These are phyloP conservation scores for chimpanzee (Pan troglodytes) DNA, from an alignment of 2,113 vertebrate genomes.

Conservation along the genomic window DNA sequence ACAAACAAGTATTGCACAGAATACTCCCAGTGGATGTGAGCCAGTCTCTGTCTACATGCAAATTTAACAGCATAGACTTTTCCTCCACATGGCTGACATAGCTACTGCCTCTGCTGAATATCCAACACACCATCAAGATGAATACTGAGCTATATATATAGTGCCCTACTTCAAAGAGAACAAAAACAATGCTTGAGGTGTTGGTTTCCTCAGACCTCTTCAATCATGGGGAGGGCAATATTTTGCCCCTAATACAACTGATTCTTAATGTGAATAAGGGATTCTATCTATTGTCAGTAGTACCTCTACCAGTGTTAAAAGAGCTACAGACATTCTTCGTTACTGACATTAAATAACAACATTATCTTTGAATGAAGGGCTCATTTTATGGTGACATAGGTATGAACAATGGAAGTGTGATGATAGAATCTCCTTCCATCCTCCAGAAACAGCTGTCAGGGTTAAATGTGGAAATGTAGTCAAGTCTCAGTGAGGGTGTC, in stretches of 20 bases:
- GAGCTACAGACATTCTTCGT: not conserved
- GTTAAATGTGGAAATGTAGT: not conserved
- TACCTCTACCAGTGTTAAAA: not conserved
- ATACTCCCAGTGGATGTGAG: not conserved
- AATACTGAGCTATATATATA: no score
- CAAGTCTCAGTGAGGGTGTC: not conserved
- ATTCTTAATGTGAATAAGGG: no score
- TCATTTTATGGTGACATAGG: not conserved
- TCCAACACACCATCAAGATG: not conserved
- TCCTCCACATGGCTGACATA: not conserved
- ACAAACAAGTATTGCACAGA: fast-evolving
- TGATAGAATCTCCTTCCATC: not conserved
- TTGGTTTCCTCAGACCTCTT: not conserved
- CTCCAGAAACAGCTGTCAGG: fast-evolving
- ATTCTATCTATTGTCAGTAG: not conserved
- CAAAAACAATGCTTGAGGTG: fast-evolving
- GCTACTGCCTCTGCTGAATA: not conserved
- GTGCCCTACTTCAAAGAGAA: not conserved
- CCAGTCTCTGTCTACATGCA: not conserved
- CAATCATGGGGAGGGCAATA: fast-evolving
- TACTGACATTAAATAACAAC: not conserved
- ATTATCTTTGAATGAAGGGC: not conserved
- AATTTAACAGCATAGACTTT: not conserved
- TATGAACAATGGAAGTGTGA: no score
- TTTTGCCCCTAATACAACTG: not conserved